Evolutionary conservation across 1,140 invertebrate genomes (phyloP).

Genomic region (Microplitis mediator): DNA sequence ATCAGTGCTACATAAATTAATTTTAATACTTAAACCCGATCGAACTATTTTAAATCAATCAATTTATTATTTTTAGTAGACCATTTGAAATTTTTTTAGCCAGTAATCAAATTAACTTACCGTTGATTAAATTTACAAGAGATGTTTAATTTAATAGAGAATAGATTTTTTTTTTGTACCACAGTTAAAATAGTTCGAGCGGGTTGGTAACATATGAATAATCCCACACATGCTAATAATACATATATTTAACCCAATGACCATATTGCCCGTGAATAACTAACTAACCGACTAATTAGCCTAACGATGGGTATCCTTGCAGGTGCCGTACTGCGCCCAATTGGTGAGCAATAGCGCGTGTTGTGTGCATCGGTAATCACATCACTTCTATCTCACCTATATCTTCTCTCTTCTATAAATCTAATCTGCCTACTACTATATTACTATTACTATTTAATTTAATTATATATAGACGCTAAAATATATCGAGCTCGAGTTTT

Average conservation of each 20-base stretch:
- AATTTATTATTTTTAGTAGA: neutral
- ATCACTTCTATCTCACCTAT: constrained; percentile 64
- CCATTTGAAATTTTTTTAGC: neutral
- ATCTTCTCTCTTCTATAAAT: constrained; percentile 40
- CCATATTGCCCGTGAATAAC: constrained; percentile 22
- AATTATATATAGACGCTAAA: constrained; percentile 14
- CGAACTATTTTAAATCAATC: neutral
- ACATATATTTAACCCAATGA: neutral
- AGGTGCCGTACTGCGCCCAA: constrained; percentile 85
- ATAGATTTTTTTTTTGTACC: neutral
- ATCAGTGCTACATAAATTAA: constrained; percentile 29
- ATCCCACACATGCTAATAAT: constrained; percentile 24
- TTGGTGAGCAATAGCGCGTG: constrained; percentile 89
- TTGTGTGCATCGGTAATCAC: constrained; percentile 89
- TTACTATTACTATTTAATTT: constrained; percentile 8
- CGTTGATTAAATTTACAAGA: neutral
- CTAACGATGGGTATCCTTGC: constrained; percentile 73
- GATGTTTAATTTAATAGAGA: neutral
- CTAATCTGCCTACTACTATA: constrained; percentile 25
- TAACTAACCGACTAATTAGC: constrained; percentile 52
- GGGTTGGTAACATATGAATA: constrained; percentile 14
- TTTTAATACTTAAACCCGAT: constrained; percentile 11
- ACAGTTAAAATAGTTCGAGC: neutral
- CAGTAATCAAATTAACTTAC: neutral
- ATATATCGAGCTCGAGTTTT: neutral